Conservation (phyloP, 2,888 invertebrate genomes). For the Agrotis exclamationis region DNA sequence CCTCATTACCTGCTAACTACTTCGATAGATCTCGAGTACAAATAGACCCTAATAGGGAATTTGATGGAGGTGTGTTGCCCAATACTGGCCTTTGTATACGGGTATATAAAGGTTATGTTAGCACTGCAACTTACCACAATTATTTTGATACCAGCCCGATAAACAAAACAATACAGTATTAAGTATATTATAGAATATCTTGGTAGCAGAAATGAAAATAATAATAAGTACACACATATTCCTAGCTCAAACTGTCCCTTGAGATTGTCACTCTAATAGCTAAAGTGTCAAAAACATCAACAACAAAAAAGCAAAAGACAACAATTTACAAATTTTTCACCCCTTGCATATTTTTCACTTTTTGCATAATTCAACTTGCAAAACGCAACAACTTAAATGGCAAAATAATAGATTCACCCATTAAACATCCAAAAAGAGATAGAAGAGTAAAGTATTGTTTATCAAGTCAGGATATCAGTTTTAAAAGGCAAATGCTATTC, state of each 20-base stretch:
- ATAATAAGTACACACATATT: no score
- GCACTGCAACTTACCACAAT: neutral
- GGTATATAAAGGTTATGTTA: neutral
- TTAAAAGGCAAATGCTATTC: slow-evolving; percentile 63
- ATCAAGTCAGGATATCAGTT: slow-evolving; percentile 15
- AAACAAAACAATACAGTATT: no score
- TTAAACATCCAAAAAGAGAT: neutral
- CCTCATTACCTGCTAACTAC: slow-evolving; percentile 53
- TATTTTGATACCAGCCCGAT: no score
- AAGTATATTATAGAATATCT: no score
- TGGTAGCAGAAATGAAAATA: no score
- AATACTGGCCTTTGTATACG: slow-evolving; percentile 1
- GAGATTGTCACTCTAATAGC: neutral
- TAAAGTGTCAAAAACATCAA: neutral
- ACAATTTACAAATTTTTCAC: neutral
- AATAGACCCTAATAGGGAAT: slow-evolving; percentile 30
- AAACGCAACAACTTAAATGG: slow-evolving; percentile 2
- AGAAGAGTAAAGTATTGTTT: no score
- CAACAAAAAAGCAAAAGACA: neutral
- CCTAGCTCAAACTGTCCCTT: no score
- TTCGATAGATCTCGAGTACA: slow-evolving; percentile 53
- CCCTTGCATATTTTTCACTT: slow-evolving; percentile 3
- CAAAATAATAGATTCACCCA: neutral
- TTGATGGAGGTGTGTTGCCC: slow-evolving; percentile 10
- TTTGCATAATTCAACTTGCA: neutral